Conservation (phyloP, 2,888 invertebrate species). For the Drosophila borborema region DNA sequence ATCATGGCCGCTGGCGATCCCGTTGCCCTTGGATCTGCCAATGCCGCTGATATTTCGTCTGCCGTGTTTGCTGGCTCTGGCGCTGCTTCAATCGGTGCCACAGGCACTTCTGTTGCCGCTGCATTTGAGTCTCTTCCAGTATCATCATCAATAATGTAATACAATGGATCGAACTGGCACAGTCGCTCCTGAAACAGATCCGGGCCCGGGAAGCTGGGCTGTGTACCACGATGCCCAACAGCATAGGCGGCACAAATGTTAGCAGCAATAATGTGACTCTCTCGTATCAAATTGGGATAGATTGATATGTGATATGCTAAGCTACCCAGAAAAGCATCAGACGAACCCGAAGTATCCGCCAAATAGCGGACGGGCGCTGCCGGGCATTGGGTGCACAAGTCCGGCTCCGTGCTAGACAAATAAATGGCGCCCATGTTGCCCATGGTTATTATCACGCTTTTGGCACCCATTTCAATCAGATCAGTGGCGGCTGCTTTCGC, state of each 20-base stretch:
- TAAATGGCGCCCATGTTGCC: conserved; percentile 92
- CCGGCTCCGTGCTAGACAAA: conserved; percentile 84
- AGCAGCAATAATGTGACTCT: conserved; percentile 90
- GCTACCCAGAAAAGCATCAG: conserved; percentile 96
- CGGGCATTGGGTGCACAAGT: conserved; percentile 87
- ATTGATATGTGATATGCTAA: conserved; percentile 91
- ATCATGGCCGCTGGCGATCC: not conserved
- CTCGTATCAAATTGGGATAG: conserved; percentile 87
- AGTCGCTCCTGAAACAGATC: conserved; percentile 16
- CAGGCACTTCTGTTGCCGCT: not conserved
- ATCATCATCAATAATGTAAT: conserved; percentile 18
- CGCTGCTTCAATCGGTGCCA: not conserved
- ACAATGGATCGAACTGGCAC: conserved; percentile 34
- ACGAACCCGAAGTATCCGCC: conserved; percentile 95
- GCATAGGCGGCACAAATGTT: conserved; percentile 92
- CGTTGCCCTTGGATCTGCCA: not conserved
- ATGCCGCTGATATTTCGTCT: not conserved
- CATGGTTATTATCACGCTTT: conserved; percentile 93
- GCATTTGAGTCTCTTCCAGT: not conserved
- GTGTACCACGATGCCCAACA: conserved; percentile 86
- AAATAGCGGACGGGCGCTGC: conserved; percentile 88
- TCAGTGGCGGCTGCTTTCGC: conserved; percentile 88
- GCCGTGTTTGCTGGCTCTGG: not conserved
- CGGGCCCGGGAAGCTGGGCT: conserved; percentile 53
- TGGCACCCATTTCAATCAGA: conserved; percentile 89